Conservation (phyloP, 1,140 invertebrate genomes). For the Trachymyrmex cornetzi region DNA sequence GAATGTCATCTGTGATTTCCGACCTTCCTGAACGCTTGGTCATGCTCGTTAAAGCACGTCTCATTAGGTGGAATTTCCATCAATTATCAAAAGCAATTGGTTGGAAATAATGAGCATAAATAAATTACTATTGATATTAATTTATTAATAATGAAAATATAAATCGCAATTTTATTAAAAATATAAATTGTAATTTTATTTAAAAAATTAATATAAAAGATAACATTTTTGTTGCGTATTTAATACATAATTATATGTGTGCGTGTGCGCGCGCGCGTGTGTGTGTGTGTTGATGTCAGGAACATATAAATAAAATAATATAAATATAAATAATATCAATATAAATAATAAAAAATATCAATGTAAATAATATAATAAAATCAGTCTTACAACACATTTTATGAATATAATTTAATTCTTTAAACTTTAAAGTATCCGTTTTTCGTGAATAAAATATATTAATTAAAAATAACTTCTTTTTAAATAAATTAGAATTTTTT, state of each 20-base stretch:
- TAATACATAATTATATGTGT: not conserved
- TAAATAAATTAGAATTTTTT: not conserved
- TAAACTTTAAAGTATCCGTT: not conserved
- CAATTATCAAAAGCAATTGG: conserved; percentile 25
- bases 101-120: not conserved
- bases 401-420: not conserved
- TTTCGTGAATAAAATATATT: not conserved
- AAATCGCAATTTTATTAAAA: not conserved
- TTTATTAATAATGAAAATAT: conserved; percentile 11
- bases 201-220: not conserved
- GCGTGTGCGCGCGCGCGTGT: too few relatives aligned
- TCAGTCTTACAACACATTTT: not conserved
- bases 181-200: not conserved
- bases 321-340: too few relatives aligned
- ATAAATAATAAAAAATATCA: too few relatives aligned
- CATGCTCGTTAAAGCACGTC: conserved; percentile 40
- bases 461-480: not conserved
- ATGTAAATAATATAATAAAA: too few relatives aligned
- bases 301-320: too few relatives aligned
- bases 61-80: conserved; percentile 41
- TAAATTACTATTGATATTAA: conserved; percentile 34
- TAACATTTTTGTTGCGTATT: not conserved
- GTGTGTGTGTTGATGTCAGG: not conserved
- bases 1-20: conserved; percentile 66
- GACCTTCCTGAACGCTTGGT: conserved; percentile 38